Evolutionary conservation across 2,888 invertebrate species (phyloP).

Genomic region (Acanthosepion esculentum): DNA sequence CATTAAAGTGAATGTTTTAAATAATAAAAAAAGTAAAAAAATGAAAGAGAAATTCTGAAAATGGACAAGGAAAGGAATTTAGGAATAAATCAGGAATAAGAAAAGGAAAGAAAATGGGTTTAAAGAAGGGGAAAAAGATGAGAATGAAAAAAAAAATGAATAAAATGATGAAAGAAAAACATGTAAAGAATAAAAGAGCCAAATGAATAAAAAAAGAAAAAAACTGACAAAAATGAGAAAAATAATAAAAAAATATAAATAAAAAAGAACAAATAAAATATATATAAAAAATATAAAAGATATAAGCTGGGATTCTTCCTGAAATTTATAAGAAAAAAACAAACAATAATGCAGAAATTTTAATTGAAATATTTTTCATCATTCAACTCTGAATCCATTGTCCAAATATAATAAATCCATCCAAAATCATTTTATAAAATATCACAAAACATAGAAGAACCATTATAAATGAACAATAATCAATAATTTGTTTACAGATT

Average conservation of each 20-base stretch:
- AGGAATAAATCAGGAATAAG: not conserved
- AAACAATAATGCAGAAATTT: not conserved
- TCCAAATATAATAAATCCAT: not conserved
- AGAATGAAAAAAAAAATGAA: not conserved
- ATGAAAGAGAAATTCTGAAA: not conserved
- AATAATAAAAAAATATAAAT: not conserved
- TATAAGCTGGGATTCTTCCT: not conserved
- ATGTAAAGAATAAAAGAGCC: not conserved
- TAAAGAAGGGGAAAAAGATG: not conserved
- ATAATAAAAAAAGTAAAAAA: not conserved
- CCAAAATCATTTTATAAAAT: not conserved
- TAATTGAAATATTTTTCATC: not conserved
- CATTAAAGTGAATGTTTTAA: not conserved
- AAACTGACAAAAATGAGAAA: not conserved
- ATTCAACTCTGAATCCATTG: not conserved
- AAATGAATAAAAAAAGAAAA: not conserved
- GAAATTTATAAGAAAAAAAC: not conserved
- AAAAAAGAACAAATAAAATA: too few species aligned
- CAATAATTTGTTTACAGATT: too few species aligned
- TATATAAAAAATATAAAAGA: not conserved
- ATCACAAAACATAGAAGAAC: not conserved
- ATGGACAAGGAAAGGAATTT: not conserved
- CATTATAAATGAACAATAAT: not conserved
- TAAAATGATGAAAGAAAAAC: not conserved
- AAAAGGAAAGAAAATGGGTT: not conserved